These are phyloP conservation scores for Poecilia latipinna DNA, from an alignment of 2,113 vertebrate genomes.

Conservation along the genomic window DNA sequence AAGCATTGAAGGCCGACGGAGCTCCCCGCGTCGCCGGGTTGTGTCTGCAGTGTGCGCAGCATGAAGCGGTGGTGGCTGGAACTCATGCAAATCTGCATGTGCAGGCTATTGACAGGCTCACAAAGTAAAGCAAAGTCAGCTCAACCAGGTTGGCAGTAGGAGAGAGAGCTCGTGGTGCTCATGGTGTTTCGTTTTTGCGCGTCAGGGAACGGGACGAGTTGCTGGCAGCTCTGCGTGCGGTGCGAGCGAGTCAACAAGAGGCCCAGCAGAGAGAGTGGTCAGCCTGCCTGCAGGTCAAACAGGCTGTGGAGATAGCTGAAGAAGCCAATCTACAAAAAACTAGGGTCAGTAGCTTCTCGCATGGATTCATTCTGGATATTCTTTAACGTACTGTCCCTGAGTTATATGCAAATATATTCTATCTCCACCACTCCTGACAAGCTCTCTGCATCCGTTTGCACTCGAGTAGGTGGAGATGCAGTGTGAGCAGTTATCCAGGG, in stretches of 20 bases:
- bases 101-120: slow-evolving; percentile 87
- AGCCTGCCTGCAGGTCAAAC: slow-evolving; percentile 89
- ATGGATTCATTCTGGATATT: too few relatives aligned
- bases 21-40: slow-evolving; percentile 81
- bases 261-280: slow-evolving; percentile 86
- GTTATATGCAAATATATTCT: background rate
- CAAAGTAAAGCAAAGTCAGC: slow-evolving; percentile 80
- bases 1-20: slow-evolving; percentile 47
- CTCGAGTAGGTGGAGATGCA: slow-evolving; percentile 84
- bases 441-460: background rate
- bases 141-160: background rate
- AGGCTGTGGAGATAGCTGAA: slow-evolving; percentile 88
- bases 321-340: slow-evolving; percentile 91
- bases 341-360: slow-evolving; percentile 68
- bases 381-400: background rate
- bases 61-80: slow-evolving; percentile 87
- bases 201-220: slow-evolving; percentile 92
- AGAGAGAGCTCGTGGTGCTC: background rate
- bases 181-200: background rate
- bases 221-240: slow-evolving; percentile 80
- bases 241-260: slow-evolving; percentile 80
- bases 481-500: slow-evolving; percentile 87
- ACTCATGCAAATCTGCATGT: slow-evolving; percentile 85
- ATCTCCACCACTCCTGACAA: background rate
- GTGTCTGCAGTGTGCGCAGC: slow-evolving; percentile 90